These are phyloP conservation scores for Drosophila ambigua DNA, from an alignment of 1,140 invertebrate species.

Conservation along the genomic window DNA sequence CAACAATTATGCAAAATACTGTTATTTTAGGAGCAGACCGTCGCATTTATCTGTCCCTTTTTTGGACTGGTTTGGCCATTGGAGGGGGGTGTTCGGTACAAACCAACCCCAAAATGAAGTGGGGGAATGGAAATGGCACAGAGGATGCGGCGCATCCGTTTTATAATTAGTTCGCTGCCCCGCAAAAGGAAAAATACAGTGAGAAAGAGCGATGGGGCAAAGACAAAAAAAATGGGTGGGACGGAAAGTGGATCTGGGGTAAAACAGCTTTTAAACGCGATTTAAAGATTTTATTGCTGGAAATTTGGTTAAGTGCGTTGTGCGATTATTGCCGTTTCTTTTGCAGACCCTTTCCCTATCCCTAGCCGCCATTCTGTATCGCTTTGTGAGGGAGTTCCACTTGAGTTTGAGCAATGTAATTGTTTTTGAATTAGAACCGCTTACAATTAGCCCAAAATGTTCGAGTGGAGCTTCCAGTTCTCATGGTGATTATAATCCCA, in stretches of 20 bases:
- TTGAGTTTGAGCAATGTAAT: constrained; percentile 70
- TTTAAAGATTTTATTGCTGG: constrained; percentile 79
- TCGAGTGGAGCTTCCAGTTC: background rate
- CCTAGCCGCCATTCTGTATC: too few species aligned
- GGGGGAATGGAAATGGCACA: background rate
- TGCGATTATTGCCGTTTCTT: constrained; percentile 53
- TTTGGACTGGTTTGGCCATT: constrained; percentile 41
- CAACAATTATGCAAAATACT: constrained; percentile 83
- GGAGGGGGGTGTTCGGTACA: background rate
- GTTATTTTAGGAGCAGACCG: constrained; percentile 74
- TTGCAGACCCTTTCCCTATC: background rate
- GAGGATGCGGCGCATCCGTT: constrained; percentile 65
- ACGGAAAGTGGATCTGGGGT: constrained; percentile 6
- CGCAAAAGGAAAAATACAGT: constrained; percentile 16
- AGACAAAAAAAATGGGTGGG: background rate
- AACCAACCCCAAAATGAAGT: constrained; percentile 35
- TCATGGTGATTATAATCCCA: constrained; percentile 12
- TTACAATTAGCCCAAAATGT: constrained; percentile 36
- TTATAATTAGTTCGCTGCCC: constrained; percentile 73
- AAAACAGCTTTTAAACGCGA: constrained; percentile 68
- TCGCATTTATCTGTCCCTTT: constrained; percentile 76
- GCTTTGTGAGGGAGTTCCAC: background rate
- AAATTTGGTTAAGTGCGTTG: constrained; percentile 67
- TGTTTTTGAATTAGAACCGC: constrained; percentile 61
- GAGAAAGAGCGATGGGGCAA: constrained; percentile 10